phyloP scores from a whole-genome alignment of 2,113 vertebrate species.

The Phrynosoma blainvillii region DNA sequence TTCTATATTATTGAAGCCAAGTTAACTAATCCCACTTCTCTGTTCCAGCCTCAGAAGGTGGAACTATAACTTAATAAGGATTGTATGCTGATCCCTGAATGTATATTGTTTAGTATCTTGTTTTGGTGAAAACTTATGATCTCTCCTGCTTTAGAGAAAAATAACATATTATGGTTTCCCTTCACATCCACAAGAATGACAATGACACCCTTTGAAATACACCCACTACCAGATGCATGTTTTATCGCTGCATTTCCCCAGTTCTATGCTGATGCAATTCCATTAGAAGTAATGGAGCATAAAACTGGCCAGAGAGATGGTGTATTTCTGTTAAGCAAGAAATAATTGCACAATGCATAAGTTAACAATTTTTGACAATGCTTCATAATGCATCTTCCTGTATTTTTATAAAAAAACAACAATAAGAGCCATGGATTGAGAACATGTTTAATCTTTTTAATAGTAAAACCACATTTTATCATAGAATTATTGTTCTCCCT shows the following conservation, averaged over 20 bases:
- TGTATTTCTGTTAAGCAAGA: constrained; percentile 9
- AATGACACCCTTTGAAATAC: constrained; percentile 14
- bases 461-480: constrained; percentile 42
- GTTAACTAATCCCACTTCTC: background rate
- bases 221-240: background rate
- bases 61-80: background rate
- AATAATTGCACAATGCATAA: background rate
- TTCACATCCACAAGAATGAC: background rate
- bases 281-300: constrained; percentile 20
- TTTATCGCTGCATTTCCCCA: constrained; percentile 19
- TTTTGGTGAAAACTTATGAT: background rate
- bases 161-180: background rate
- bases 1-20: background rate
- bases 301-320: background rate
- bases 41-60: background rate
- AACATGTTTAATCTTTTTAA: constrained; percentile 26
- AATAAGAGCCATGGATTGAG: constrained; percentile 35
- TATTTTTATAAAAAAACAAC: background rate
- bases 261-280: constrained; percentile 21
- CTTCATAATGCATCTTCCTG: constrained; percentile 50
- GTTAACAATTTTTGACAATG: constrained; percentile 27
- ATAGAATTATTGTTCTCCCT: background rate
- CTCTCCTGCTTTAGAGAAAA: background rate
- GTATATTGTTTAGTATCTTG: background rate
- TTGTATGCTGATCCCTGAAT: background rate